Base-by-base conservation (phyloP, 2,888 invertebrate species). In the Copidosoma aretas region DNA sequence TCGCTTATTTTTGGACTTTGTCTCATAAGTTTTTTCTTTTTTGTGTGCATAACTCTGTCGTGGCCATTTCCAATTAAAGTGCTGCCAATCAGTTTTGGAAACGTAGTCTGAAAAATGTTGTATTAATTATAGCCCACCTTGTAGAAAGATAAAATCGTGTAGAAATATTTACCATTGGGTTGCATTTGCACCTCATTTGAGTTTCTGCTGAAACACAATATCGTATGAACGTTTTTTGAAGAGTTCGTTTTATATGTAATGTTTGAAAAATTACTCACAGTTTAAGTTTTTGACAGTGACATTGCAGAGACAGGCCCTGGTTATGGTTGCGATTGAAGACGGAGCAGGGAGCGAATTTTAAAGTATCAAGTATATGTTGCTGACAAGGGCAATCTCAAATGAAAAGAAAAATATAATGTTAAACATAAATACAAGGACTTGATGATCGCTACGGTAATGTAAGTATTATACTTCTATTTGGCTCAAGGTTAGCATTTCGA, bases 41-140 rank as follows among this genome's bases (percentile, higher is more conserved):
- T 72, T 75, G 22, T 72, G 70, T 4, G 65, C 54, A 64, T 71
- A 76, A 63, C 65, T 74, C 24, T 67, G 74, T 22, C 63, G 71
- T 1, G 76, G 73, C 76, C 76, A 78, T 67, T 75, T 80, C 72
- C 75, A 76, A 49, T 72, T 77, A 19, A 78, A 76, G 49, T 75
- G 76, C 25, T 69, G 71, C 74, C 74, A 75, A 46, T 61, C 41
- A 24, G 32, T 32, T 5, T 32, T 32, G 8, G 32, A 32, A 32
- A 32, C 46, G 19, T 49, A 53, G 51, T 64, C 68, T 63, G 58
- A 32, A 32, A 32, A 32, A 5, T 32, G 8, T 32, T 32, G 32
- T 32, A 5, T 32, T 8, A 32, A 32, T 32, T 32, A 8, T 8
- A 32, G 32, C 8, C 3, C 2, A 46, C 43, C 17, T 46, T 12